A percentile compares a stretch with the other conserved stretches of the same genome.
phyloP scores from a whole-genome alignment of 2,113 vertebrate genomes.

The Galeopterus variegatus region DNA sequence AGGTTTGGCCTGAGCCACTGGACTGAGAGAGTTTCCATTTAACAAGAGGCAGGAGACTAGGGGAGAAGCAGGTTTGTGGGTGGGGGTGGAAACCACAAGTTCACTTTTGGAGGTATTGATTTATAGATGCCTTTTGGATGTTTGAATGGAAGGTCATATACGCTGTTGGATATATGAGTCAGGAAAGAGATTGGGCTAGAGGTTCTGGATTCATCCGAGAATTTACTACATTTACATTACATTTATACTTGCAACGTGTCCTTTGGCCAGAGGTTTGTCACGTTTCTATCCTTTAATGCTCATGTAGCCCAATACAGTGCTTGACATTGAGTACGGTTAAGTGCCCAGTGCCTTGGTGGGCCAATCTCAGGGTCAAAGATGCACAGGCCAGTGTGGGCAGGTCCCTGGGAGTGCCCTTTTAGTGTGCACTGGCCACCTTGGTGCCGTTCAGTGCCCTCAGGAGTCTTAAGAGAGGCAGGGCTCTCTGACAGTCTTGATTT shows the following conservation, averaged over 20 bases:
- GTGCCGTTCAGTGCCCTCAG: neutral
- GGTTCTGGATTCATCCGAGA: neutral
- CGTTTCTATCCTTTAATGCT: neutral
- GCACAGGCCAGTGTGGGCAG: neutral
- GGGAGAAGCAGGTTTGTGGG: neutral
- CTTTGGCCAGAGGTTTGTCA: neutral
- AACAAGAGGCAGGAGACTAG: neutral
- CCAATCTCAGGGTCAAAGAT: neutral
- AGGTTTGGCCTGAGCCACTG: neutral
- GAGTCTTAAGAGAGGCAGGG: neutral
- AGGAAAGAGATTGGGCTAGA: neutral
- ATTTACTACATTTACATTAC: neutral
- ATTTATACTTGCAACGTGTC: neutral
- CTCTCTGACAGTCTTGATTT: neutral
- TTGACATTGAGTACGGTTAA: neutral
- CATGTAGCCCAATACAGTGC: neutral
- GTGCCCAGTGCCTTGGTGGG: neutral
- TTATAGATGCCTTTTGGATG: neutral
- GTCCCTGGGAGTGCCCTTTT: neutral
- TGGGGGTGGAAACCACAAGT: neutral
- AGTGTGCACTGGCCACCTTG: neutral
- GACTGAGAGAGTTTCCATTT: neutral
- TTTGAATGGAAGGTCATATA: neutral
- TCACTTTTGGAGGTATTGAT: neutral
- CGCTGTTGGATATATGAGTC: fast-evolving